Percentiles rank a stretch among this genome's conserved stretches.
These are phyloP conservation scores for Xenentodon cancila DNA, from an alignment of 2,797 vertebrate species.

Conservation along the genomic window DNA sequence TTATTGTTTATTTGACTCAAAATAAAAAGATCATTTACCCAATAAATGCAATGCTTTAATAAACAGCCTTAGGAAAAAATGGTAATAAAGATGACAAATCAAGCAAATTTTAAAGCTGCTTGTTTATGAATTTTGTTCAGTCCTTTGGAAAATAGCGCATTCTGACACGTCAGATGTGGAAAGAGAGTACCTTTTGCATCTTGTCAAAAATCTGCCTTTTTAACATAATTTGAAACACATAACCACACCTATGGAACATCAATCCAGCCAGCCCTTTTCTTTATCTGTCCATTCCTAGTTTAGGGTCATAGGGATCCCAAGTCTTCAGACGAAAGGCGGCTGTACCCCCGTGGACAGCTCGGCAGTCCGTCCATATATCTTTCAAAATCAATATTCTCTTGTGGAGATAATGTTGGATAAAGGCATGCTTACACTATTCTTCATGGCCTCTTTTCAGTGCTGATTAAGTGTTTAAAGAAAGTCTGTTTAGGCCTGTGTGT, in stretches of 20 bases:
- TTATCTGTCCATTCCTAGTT: too few relatives aligned
- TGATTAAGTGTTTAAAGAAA: conserved; percentile 70
- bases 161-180: background rate
- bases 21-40: too few relatives aligned
- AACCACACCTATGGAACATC: conserved; percentile 17
- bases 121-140: too few relatives aligned
- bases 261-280: too few relatives aligned
- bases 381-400: conserved; percentile 34
- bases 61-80: background rate
- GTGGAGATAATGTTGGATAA: conserved; percentile 32
- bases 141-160: background rate
- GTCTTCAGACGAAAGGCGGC: too few relatives aligned
- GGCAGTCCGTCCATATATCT: conserved; percentile 8
- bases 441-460: conserved; percentile 56
- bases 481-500: conserved; percentile 24
- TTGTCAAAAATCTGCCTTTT: conserved; percentile 10
- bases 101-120: too few relatives aligned
- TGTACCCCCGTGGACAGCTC: too few relatives aligned
- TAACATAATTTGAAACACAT: conserved; percentile 12
- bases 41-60: too few relatives aligned
- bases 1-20: too few relatives aligned
- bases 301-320: too few relatives aligned
- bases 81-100: background rate
- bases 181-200: conserved; percentile 1
- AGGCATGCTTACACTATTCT: conserved; percentile 42